phyloP scores from a whole-genome alignment of 2,797 vertebrate genomes.

The Cetoscarus ocellatus region DNA sequence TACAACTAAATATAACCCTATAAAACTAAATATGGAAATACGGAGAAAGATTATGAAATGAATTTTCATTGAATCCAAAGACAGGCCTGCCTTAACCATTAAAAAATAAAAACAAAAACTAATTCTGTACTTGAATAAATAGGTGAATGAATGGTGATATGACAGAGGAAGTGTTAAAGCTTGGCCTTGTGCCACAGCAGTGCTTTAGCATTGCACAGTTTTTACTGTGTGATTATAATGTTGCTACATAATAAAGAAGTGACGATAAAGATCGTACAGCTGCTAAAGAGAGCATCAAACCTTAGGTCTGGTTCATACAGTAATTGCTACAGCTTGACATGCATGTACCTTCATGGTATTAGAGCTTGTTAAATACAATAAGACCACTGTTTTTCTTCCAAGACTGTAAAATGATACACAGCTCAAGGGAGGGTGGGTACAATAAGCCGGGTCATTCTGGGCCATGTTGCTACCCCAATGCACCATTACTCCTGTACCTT shows the following conservation, averaged over 20 bases:
- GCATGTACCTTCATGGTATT: not conserved
- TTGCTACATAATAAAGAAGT: slow-evolving; percentile 22
- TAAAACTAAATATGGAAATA: slow-evolving; percentile 40
- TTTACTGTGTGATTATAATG: slow-evolving; percentile 11
- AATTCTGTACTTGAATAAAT: slow-evolving; percentile 26
- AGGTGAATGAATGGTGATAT: slow-evolving; percentile 15
- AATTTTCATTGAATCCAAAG: not conserved
- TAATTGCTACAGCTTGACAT: slow-evolving; percentile 10
- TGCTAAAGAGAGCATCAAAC: slow-evolving; percentile 21
- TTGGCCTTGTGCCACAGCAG: slow-evolving; percentile 17
- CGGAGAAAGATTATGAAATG: slow-evolving; percentile 19
- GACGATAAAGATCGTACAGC: slow-evolving; percentile 13
- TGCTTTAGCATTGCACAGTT: not conserved
- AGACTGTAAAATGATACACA: slow-evolving; percentile 41
- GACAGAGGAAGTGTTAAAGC: slow-evolving; percentile 12
- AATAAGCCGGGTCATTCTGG: slow-evolving; percentile 57
- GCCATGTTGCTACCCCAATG: slow-evolving; percentile 65
- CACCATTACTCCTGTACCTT: slow-evolving; percentile 59
- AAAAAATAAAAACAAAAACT: not conserved
- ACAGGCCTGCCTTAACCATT: slow-evolving; percentile 16
- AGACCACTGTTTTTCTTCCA: slow-evolving; percentile 22
- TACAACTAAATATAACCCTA: slow-evolving; percentile 40
- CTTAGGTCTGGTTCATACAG: slow-evolving; percentile 22
- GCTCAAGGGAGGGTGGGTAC: slow-evolving; percentile 18
- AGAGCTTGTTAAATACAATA: slow-evolving; percentile 8